These are phyloP conservation scores for Hydra vulgaris DNA, from an alignment of 30 jellyfish, hydroid and myxozoan genomes.

Conservation along the genomic window DNA sequence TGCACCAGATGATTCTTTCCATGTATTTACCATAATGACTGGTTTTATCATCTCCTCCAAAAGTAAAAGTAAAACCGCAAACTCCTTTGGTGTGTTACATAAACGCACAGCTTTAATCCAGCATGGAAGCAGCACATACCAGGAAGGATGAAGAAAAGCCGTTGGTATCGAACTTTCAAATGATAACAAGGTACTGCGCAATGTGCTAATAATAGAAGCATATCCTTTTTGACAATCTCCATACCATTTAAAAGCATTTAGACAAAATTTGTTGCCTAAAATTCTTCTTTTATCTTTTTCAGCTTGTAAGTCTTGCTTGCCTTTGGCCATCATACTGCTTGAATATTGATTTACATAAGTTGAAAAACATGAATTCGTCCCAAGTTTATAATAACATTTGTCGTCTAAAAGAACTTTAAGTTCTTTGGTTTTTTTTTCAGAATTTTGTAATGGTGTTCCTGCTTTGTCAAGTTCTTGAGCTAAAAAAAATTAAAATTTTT, in stretches of 20 bases:
- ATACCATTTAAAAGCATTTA: conserved; percentile 75
- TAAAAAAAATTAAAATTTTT: not conserved
- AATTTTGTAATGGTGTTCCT: not conserved
- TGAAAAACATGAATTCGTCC: conserved; percentile 67
- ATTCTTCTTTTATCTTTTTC: conserved; percentile 76
- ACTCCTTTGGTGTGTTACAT: conserved; percentile 78
- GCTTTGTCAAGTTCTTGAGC: conserved; percentile 20
- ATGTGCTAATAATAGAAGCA: conserved; percentile 48
- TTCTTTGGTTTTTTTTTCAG: conserved; percentile 4
- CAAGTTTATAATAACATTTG: conserved; percentile 63
- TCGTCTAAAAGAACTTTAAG: conserved; percentile 19
- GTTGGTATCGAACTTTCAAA: conserved; percentile 95
- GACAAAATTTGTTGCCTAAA: conserved; percentile 65
- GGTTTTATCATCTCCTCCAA: conserved; percentile 88
- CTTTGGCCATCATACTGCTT: conserved; percentile 61
- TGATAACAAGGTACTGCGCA: conserved; percentile 63
- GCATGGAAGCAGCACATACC: conserved; percentile 74
- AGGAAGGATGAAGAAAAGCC: conserved; percentile 85
- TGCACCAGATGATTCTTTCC: conserved; percentile 80
- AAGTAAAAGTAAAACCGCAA: conserved; percentile 64
- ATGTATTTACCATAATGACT: conserved; percentile 57
- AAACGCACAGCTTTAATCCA: conserved; percentile 91
- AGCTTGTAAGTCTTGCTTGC: conserved; percentile 77
- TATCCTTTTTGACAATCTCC: conserved; percentile 79
- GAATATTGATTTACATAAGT: conserved; percentile 63